Percentiles rank a stretch among this genome's conserved stretches.
phyloP scores from a whole-genome alignment of 2,113 vertebrate genomes.

The Tor tambroides region DNA sequence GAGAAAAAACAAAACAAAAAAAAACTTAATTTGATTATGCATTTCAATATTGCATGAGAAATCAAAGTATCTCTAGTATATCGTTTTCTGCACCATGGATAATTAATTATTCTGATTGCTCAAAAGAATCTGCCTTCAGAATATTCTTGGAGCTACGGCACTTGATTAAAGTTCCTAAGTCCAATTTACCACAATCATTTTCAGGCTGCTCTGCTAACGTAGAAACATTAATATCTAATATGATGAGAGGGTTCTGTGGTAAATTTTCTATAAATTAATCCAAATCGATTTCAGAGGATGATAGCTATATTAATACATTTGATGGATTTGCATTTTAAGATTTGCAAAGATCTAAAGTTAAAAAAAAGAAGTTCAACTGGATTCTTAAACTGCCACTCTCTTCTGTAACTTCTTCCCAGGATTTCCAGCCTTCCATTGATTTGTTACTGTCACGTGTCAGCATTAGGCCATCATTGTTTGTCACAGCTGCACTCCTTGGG shows the following conservation, averaged over 20 bases:
- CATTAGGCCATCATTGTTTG: slow-evolving; percentile 38
- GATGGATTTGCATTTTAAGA: slow-evolving; percentile 46
- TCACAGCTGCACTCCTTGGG: slow-evolving; percentile 15
- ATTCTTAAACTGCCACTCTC: neutral
- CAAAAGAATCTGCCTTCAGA: slow-evolving; percentile 74
- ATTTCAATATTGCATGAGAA: slow-evolving; percentile 70
- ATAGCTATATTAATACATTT: slow-evolving; percentile 52
- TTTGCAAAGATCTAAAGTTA: neutral
- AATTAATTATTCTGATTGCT: slow-evolving; percentile 75
- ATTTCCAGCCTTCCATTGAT: neutral
- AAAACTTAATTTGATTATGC: slow-evolving; percentile 73
- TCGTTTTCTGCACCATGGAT: slow-evolving; percentile 64
- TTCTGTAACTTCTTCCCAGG: neutral
- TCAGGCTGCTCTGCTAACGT: slow-evolving; percentile 35
- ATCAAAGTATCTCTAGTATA: slow-evolving; percentile 66
- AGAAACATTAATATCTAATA: slow-evolving; percentile 58
- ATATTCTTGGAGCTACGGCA: slow-evolving; percentile 70
- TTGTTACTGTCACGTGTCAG: slow-evolving; percentile 27
- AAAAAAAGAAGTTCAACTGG: too few relatives aligned
- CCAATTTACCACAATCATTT: slow-evolving; percentile 46
- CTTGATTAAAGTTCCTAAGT: slow-evolving; percentile 69
- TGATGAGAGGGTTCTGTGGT: slow-evolving; percentile 52
- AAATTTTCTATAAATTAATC: slow-evolving; percentile 48
- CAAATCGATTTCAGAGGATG: slow-evolving; percentile 49
- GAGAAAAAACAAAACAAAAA: neutral